phyloP scores from a whole-genome alignment of 2,113 vertebrate species.

The Lepus americanus region DNA sequence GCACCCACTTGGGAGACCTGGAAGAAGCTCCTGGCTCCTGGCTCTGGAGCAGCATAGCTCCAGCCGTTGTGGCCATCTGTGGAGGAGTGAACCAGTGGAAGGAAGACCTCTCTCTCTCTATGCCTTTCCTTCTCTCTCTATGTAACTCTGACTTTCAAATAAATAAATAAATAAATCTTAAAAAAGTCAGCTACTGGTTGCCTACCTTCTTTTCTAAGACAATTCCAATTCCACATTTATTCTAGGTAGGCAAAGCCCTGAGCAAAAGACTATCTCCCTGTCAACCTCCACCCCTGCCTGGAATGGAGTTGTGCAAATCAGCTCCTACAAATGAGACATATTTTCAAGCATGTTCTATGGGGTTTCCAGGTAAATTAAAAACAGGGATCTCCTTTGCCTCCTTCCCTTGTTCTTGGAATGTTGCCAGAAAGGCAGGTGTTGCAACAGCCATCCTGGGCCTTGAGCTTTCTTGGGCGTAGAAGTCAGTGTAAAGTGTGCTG shows the following conservation, averaged over 20 bases:
- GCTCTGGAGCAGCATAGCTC: no score
- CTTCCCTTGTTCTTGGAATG: background rate
- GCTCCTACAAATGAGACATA: background rate
- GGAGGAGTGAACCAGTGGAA: no score
- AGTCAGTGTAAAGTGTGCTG: background rate
- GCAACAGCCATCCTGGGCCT: background rate
- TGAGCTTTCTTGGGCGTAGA: background rate
- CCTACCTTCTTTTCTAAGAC: background rate
- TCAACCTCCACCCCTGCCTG: rapidly evolving
- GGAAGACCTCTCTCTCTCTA: no score
- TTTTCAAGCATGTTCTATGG: background rate
- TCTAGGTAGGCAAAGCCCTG: background rate
- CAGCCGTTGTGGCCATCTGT: no score
- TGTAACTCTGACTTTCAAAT: no score
- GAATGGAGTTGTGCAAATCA: background rate
- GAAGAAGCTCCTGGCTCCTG: no score
- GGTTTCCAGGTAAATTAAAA: background rate
- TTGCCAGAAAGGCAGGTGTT: background rate
- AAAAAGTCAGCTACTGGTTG: background rate
- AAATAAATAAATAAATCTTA: no score
- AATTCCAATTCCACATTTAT: background rate
- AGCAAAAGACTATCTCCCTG: background rate
- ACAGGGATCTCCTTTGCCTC: background rate
- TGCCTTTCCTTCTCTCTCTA: no score
- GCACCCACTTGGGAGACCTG: no score